Evolutionary conservation across 2,113 vertebrate genomes (phyloP), one percentile per base, ranked within the genome.

Genomic region (Tragelaphus scriptus): DNA sequence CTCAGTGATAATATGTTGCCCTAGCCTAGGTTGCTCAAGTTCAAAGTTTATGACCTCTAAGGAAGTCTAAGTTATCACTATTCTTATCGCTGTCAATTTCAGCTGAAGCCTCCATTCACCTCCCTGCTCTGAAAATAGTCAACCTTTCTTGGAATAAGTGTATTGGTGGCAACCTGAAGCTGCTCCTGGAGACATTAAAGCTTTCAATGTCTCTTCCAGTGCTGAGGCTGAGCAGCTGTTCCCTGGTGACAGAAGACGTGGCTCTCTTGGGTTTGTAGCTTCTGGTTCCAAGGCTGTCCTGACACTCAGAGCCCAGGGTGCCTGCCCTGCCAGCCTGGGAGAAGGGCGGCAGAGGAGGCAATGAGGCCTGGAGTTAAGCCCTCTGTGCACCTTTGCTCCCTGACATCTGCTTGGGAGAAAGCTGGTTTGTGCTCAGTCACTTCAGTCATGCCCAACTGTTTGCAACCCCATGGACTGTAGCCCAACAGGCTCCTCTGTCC

Each of bases 131-230:
- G 97, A 98, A 98, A 98, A 98, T 96, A 26, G 90, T 99, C 97
- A 98, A 99, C 96, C 98, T 99, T 82, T 99, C 99, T 93, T 99
- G 99, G 99, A 99, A 99, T 98, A 99, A 99, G 94, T 99, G 99
- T 97, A 99, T 99, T 84, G 99, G 99, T 17, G 99, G 99, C 59
- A 99, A 98, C 92, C 96, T 99, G 96, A 97, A 98, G 59, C 97
- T 99, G 97, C 99, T 99, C 96, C 98, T 99, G 95, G 99, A 99
- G 61, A 98, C 98, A 0, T 88, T 99, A 88, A 98, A 99, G 97
- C 98, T 98, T 53, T 98, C 98, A 7, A 88, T 94, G 7, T 85
- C 96, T 91, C 99, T 99, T 92, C 98, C 97, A 95, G 99, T 99
- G 96, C 99, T 99, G 95, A 98, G 98, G 95, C 99, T 99, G 98